Conservation (phyloP, 2,888 invertebrate genomes). For the Sphaerophoria rueppellii region DNA sequence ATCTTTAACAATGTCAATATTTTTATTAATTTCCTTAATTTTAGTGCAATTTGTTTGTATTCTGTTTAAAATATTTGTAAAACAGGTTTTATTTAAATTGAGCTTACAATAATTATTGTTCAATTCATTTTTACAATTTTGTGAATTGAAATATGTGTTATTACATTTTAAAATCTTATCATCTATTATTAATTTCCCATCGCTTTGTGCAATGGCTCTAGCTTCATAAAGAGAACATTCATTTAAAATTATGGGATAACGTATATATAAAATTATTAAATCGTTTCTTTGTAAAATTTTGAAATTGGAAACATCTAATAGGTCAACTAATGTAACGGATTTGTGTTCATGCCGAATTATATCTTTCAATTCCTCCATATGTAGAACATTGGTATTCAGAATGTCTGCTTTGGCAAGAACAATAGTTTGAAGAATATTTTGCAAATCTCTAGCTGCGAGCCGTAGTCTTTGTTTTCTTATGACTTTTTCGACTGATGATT, state of each 20-base stretch:
- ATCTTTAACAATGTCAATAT: neutral
- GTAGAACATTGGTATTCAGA: neutral
- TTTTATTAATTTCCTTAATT: neutral
- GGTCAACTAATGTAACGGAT: neutral
- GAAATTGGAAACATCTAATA: neutral
- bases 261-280: too few species aligned
- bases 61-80: neutral
- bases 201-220: too few species aligned
- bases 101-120: neutral
- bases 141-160: too few species aligned
- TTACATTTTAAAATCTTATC: too few species aligned
- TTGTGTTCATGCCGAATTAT: neutral
- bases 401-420: constrained; percentile 1
- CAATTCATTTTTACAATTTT: neutral
- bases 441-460: neutral
- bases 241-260: too few species aligned
- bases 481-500: neutral
- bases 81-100: constrained; percentile 2
- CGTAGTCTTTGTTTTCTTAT: constrained; percentile 9
- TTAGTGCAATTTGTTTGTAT: neutral
- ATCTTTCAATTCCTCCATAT: neutral
- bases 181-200: too few species aligned
- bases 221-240: too few species aligned
- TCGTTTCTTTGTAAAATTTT: neutral
- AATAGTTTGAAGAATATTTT: neutral